Base-by-base conservation (phyloP, 2,113 vertebrate species). In the Limnothrissa miodon region DNA sequence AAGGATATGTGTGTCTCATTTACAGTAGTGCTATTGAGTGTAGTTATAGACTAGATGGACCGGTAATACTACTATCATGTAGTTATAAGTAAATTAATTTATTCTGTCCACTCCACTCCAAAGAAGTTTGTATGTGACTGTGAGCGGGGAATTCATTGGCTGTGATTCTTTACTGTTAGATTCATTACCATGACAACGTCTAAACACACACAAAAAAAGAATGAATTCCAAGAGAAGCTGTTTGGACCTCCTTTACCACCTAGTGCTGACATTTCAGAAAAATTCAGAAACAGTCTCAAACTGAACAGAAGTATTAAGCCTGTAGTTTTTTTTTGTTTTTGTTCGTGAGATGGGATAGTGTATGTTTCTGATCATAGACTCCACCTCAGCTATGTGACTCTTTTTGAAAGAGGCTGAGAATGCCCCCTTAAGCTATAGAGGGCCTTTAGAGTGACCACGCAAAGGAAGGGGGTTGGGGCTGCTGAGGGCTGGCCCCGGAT, bases 401-500 rank as follows among this genome's bases (percentile, higher is more conserved):
- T 56, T 53, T 59, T 62, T 78, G 82, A 83, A 82, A 81, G 78
- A 59, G 78, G 45, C 82, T 85, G 78, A 81, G 53, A 78, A 78
- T 36, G 80, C 81, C 59, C n/a, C 36, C 45, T 46, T 13, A 10
- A 17, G 62, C 53, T 11, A 39, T 36, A 5, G 48, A 78, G 45
- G 85, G 78, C 84, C 82, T 85, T 82, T 85, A 62, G 79, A 59
- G 88, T 84, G 91, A 87, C 87, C 53, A 84, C 86, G 85, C 83
- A 81, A 15, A 36, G 17, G 5, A 21, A 23, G 23, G 83, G 25
- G 78, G 59, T 19, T 7, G 33, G 79, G 23, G 87, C 84, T 85
- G 87, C 84, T 85, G 89, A 88, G 90, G 94, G 92, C 92, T 92
- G 89, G 92, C 89, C 92, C 85, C 89, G 92, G 92, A 89, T 89